Percentiles rank a stretch among this genome's conserved stretches.
These are phyloP conservation scores for Smutsia temminckii DNA, from an alignment of 2,797 vertebrate species.

Conservation along the genomic window DNA sequence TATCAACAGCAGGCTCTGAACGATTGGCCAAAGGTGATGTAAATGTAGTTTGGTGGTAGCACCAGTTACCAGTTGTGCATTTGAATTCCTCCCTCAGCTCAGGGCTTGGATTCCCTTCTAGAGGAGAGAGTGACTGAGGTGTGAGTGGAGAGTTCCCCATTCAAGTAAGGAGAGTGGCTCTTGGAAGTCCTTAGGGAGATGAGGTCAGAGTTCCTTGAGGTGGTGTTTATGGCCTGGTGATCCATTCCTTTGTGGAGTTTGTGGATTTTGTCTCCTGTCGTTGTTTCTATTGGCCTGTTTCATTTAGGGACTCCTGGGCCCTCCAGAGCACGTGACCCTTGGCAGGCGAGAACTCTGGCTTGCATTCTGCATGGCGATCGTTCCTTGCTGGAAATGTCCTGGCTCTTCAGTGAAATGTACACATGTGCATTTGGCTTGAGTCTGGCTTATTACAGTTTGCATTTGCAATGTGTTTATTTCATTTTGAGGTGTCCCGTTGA, in stretches of 20 bases:
- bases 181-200: neutral
- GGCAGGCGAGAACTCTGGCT: slow-evolving; percentile 26
- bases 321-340: slow-evolving; percentile 32
- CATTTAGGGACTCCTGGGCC: neutral
- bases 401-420: slow-evolving; percentile 37
- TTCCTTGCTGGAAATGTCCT: slow-evolving; percentile 6
- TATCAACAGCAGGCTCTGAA: neutral
- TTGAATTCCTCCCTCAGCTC: neutral
- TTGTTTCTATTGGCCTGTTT: neutral
- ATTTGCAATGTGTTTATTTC: neutral
- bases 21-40: neutral
- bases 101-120: neutral
- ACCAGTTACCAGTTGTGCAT: neutral
- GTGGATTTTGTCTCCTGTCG: neutral
- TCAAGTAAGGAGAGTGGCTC: neutral
- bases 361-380: neutral
- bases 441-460: neutral
- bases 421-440: neutral
- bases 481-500: neutral
- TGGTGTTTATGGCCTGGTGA: neutral
- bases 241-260: neutral
- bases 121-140: neutral
- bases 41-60: neutral
- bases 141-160: neutral
- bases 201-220: neutral